phyloP scores from a whole-genome alignment of 37 sponge, comb jelly and placozoan genomes.

The Amphimedon queenslandica region DNA sequence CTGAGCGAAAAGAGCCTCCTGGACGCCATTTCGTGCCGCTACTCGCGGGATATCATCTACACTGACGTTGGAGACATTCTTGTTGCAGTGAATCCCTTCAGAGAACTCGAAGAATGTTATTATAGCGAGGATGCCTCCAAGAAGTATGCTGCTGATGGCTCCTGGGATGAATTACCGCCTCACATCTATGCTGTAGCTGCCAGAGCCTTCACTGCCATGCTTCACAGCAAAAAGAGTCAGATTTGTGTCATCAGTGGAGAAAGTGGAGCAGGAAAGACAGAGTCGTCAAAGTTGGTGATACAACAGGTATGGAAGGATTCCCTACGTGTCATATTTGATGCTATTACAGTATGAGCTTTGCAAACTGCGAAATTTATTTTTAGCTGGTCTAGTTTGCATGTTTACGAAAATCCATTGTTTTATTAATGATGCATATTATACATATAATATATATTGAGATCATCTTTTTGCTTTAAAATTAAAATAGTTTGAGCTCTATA shows the following conservation, averaged over 20 bases:
- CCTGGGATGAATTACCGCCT: slow-evolving; percentile 21
- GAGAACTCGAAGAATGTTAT: slow-evolving; percentile 33
- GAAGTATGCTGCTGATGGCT: not conserved
- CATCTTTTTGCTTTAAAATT: too few species aligned
- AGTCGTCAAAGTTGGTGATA: slow-evolving; percentile 75
- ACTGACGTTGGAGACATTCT: slow-evolving; percentile 83
- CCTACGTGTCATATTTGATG: too few species aligned
- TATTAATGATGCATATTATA: not conserved
- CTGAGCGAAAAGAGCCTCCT: slow-evolving; percentile 55
- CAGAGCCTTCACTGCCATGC: slow-evolving; percentile 59
- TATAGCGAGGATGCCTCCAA: slow-evolving; percentile 15
- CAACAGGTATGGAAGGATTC: slow-evolving; percentile 55
- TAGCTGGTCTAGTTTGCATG: slow-evolving; percentile 1
- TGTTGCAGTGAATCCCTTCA: slow-evolving; percentile 75
- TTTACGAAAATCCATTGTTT: not conserved
- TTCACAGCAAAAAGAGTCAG: slow-evolving; percentile 61
- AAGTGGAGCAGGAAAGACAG: slow-evolving; percentile 87
- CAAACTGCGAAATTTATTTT: slow-evolving; percentile 2
- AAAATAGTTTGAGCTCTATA: too few species aligned
- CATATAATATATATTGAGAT: too few species aligned
- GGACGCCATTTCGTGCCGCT: slow-evolving; percentile 39
- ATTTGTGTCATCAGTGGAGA: slow-evolving; percentile 88
- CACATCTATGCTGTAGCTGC: slow-evolving; percentile 70
- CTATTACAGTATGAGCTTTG: too few species aligned
- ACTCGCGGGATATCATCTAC: slow-evolving; percentile 50